Evolutionary conservation across 1,140 invertebrate species (phyloP).

Genomic region (Oscheius sp.): DNA sequence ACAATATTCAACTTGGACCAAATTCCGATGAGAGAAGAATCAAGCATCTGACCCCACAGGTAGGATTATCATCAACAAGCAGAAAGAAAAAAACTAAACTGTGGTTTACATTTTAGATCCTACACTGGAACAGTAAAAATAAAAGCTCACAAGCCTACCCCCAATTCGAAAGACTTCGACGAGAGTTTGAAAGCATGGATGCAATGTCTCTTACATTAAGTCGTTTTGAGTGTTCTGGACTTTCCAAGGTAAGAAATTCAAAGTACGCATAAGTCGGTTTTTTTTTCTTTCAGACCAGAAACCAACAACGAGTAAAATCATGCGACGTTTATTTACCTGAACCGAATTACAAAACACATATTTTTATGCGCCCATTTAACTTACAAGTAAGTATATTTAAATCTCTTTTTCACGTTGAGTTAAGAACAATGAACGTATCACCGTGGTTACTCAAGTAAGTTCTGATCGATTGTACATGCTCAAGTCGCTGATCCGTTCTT

Average conservation of each 20-base stretch:
- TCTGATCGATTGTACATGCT: neutral
- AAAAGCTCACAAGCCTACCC: neutral
- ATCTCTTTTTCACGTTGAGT: neutral
- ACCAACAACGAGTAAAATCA: neutral
- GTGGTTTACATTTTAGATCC: neutral
- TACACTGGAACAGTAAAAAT: neutral
- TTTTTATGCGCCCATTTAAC: neutral
- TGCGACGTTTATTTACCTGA: neutral
- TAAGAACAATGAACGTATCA: neutral
- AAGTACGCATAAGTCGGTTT: too few relatives aligned
- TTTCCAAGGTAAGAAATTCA: too few relatives aligned
- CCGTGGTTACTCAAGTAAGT: constrained; percentile 16
- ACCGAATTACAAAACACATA: neutral
- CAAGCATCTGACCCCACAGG: too few relatives aligned
- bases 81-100: too few relatives aligned
- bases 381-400: neutral
- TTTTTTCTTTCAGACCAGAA: too few relatives aligned
- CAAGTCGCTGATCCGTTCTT: neutral
- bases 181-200: neutral
- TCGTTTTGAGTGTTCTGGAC: too few relatives aligned
- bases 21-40: too few relatives aligned
- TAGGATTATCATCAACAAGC: too few relatives aligned
- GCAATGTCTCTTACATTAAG: too few relatives aligned
- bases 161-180: neutral
- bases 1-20: constrained; percentile 15